These are phyloP conservation scores for Heteromurus nitidus DNA, from an alignment of 2,888 invertebrate genomes.

Conservation along the genomic window DNA sequence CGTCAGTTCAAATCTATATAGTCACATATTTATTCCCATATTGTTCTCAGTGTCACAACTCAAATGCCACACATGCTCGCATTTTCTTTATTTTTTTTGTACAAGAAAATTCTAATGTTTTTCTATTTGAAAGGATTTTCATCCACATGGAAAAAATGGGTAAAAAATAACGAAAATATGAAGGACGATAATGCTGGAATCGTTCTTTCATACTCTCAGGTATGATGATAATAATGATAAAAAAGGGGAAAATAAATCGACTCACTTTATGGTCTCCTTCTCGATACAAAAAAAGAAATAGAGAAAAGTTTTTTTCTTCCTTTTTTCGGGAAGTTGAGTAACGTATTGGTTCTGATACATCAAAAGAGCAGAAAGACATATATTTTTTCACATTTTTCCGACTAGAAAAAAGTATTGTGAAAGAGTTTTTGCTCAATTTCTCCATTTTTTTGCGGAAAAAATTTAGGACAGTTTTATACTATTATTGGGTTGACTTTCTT, in stretches of 20 bases:
- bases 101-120: constrained; percentile 13
- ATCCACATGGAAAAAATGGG: not conserved
- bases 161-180: constrained; percentile 11
- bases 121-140: constrained; percentile 44
- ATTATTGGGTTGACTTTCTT: constrained; percentile 29
- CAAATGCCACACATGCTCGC: constrained; percentile 10
- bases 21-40: not conserved
- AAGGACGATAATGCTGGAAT: constrained; percentile 56
- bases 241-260: constrained; percentile 48
- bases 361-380: constrained; percentile 8
- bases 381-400: constrained; percentile 9
- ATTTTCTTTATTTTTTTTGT: no score
- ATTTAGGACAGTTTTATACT: constrained; percentile 52
- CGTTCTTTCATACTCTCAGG: constrained; percentile 55
- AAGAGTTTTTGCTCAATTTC: not conserved
- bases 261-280: constrained; percentile 35
- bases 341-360: constrained; percentile 21
- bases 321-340: constrained; percentile 21
- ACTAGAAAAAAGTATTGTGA: not conserved
- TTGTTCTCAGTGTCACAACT: not conserved
- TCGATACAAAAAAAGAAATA: constrained; percentile 6
- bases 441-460: constrained; percentile 46
- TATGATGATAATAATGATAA: constrained; percentile 52
- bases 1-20: no score
- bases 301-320: constrained; percentile 30